Evolutionary conservation across 2,797 vertebrate genomes (phyloP), one percentile per base, ranked within the genome.

Genomic region (Coreius guichenoti): DNA sequence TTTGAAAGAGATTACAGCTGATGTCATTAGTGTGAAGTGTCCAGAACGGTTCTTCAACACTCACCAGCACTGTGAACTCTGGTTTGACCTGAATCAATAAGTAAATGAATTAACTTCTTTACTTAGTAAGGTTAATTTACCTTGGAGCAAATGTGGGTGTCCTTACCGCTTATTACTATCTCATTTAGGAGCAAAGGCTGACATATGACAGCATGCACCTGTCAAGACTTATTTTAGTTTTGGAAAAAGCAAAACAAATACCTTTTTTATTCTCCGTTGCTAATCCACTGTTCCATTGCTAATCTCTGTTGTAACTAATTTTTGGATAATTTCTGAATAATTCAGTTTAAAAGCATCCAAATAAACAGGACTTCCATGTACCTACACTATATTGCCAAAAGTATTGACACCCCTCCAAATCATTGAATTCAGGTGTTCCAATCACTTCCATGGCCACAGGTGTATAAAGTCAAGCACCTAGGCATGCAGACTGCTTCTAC

Each of bases 71-170:
- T 61, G 39, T 26, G 75, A 77, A 19, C 36, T 61, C 75, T 3
- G 54, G 54, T 26, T 61, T 61, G 75, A 43, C 36, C 36, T 26
- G 75, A 61, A 78, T 61, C 75, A 29, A 78, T 78, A 78, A 61
- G 36, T 29, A 78, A 78, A 78, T 29, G 14, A 43, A 78, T 78
- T 43, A 78, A 19, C 1, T 16, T 43, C 39, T 19, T 61, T 61
- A 61, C 56, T 19, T 45, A 0, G 76, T 43, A 19, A 26, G 36
- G 36, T 43, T 43, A 19, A 29, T 43, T 78, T 43, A 78, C 54
- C 36, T 78, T 3, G 5, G 56, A 29, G 56, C n/a, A 61, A 78
- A 43, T 78, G 75, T 26, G 17, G 36, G 14, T 61, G 76, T 78
- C 54, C 23, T 61, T 61, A 61, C 8, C 0, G 36, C 39, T 78